These are phyloP conservation scores for Drosophila paulistorum DNA, from an alignment of 1,140 invertebrate species.

Conservation along the genomic window DNA sequence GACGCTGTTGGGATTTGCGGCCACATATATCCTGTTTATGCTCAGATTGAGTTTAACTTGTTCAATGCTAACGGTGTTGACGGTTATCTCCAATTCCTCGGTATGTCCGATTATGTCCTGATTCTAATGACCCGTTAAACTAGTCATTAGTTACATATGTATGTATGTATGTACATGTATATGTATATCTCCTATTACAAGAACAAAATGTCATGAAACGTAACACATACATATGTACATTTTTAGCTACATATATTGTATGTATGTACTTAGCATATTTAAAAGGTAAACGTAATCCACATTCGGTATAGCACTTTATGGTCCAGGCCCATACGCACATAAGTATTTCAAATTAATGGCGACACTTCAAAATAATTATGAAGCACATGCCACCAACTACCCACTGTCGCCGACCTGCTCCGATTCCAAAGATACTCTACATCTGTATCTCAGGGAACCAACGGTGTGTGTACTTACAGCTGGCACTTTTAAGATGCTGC, in stretches of 20 bases:
- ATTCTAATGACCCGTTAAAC: conserved; percentile 74
- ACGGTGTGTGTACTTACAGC: conserved; percentile 67
- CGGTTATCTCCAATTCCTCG: conserved; percentile 15
- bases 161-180: too few species aligned
- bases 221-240: conserved; percentile 8
- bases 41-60: conserved; percentile 40
- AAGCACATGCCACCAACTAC: conserved; percentile 62
- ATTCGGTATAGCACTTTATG: conserved; percentile 63
- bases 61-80: conserved; percentile 41
- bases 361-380: conserved; percentile 79
- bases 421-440: neutral
- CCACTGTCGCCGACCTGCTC: neutral
- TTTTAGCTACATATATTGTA: conserved; percentile 12
- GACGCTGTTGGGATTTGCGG: conserved; percentile 69
- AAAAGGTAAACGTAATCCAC: conserved; percentile 65
- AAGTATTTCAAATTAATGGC: conserved; percentile 77
- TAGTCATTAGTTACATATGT: neutral
- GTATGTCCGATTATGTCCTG: conserved; percentile 36
- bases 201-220: neutral
- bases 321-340: conserved; percentile 55
- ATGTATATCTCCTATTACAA: neutral
- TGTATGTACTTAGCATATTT: conserved; percentile 71
- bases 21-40: conserved; percentile 73
- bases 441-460: conserved; percentile 54
- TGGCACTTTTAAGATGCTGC: conserved; percentile 80